Percentiles rank a stretch among this genome's conserved stretches.
Conservation (phyloP, 2,797 vertebrate species). For the Garrulus glandarius region DNA sequence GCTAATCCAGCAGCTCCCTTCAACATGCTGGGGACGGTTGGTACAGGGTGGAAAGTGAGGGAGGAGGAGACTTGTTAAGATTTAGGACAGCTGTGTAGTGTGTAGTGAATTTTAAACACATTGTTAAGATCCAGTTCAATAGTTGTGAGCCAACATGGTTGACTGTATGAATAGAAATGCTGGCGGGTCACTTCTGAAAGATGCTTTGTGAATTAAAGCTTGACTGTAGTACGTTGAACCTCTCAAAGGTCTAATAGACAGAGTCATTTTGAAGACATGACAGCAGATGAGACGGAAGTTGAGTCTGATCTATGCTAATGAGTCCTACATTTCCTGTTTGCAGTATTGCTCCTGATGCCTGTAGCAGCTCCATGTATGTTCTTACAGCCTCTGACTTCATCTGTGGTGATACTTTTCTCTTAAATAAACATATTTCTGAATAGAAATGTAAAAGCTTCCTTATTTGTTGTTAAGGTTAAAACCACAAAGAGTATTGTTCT, state of each 20-base stretch:
- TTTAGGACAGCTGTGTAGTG: not conserved
- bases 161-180: not conserved
- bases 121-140: constrained; percentile 38
- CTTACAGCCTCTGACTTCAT: not conserved
- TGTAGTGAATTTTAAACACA: constrained; percentile 33
- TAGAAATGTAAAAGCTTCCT: not conserved
- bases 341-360: not conserved
- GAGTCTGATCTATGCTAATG: constrained; percentile 27
- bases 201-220: not conserved
- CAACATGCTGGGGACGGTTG: not conserved
- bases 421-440: not conserved
- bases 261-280: not conserved
- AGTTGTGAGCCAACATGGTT: not conserved
- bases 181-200: constrained; percentile 7
- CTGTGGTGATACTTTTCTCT: not conserved
- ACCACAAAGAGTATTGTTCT: not conserved
- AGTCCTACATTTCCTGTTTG: constrained; percentile 5
- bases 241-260: not conserved
- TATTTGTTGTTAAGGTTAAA: not conserved
- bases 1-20: constrained; percentile 33
- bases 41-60: not conserved
- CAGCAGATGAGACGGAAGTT: not conserved
- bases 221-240: not conserved
- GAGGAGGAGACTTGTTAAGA: not conserved
- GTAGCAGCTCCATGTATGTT: not conserved